Base-by-base conservation (phyloP, 2,113 vertebrate genomes). In the Pelobates fuscus region DNA sequence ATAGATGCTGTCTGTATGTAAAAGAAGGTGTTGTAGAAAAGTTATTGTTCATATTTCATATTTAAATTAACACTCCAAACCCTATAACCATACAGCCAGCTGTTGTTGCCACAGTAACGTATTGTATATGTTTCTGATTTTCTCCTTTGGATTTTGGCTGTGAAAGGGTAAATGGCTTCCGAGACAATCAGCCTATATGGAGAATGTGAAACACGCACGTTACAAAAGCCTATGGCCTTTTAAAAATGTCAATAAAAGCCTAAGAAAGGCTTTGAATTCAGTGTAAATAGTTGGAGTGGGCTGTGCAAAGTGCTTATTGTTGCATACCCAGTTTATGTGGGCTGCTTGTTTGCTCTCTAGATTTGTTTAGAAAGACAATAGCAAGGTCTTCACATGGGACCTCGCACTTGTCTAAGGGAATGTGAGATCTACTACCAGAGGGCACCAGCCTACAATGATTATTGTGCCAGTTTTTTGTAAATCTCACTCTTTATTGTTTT, bases 201-300 rank as follows among this genome's bases (percentile, higher is more conserved):
- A 65, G 62, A 65, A 65, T 65, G 30, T 43, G 32, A 43, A 43
- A 65, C 62, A 65, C 23, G 12, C 62, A 41, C 12, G 62, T 64
- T 20, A 18, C 62, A 43, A 64, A 43, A 24, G 32, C 62, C 10
- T 64, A n/a, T 43, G 32, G 32, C 62, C 21, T 65, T 64, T 65
- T 65, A 41, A 65, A 32, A 65, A 65, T 65, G 62, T 65, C 62
- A 65, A 65, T 24, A 43, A 43, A 65, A 41, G 61, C 18, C 61
- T 29, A 64, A 65, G 62, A 43, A 65, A 14, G 32, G 62, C 62
- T 32, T 65, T 65, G 32, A 41, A 65, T 65, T 30, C 32, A 41
- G 52, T 65, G 62, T 65, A 65, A 65, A 65, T 32, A 65, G 32
- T 43, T 21, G 12, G n/a, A 65, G 62, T 65, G 62, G 62, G 62